These are phyloP conservation scores for Argyresthia albistria DNA, from an alignment of 2,888 invertebrate genomes.

Conservation along the genomic window DNA sequence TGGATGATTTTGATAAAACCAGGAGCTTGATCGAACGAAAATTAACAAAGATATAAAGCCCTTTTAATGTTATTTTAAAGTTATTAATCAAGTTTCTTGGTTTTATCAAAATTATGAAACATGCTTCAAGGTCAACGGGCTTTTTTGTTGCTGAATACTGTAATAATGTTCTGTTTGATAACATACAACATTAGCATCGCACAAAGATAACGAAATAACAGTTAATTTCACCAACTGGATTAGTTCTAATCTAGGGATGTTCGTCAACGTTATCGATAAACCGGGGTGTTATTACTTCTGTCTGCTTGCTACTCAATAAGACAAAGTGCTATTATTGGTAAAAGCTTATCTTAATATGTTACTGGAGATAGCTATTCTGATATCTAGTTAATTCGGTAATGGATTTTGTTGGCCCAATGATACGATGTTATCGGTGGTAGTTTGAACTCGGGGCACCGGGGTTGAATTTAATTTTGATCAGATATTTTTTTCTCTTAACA, in stretches of 20 bases:
- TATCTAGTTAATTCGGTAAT: conserved; percentile 13
- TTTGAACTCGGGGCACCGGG: too few species aligned
- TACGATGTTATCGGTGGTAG: too few species aligned
- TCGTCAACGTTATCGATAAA: conserved; percentile 50
- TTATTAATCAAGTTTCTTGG: too few species aligned
- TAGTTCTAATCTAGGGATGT: conserved; percentile 56
- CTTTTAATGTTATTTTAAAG: too few species aligned
- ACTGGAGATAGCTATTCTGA: conserved; percentile 47
- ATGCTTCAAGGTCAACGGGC: too few species aligned
- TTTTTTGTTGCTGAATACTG: too few species aligned
- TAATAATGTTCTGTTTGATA: neutral
- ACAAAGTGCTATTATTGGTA: conserved; percentile 35
- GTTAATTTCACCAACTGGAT: conserved; percentile 40
- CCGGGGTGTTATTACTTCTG: conserved; percentile 17
- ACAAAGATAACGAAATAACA: conserved; percentile 16
- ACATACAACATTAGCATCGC: conserved; percentile 7
- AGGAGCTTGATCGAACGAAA: too few species aligned
- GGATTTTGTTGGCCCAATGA: neutral
- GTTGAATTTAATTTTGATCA: too few species aligned
- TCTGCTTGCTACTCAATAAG: conserved; percentile 30
- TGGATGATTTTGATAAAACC: too few species aligned
- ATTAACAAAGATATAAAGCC: too few species aligned
- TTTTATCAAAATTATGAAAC: too few species aligned
- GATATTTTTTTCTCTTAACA: too few species aligned
- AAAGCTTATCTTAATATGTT: conserved; percentile 66